Evolutionary conservation across 1,140 invertebrate species (phyloP), one percentile per base, ranked within the genome.

Genomic region (Trichonephila clavipes): DNA sequence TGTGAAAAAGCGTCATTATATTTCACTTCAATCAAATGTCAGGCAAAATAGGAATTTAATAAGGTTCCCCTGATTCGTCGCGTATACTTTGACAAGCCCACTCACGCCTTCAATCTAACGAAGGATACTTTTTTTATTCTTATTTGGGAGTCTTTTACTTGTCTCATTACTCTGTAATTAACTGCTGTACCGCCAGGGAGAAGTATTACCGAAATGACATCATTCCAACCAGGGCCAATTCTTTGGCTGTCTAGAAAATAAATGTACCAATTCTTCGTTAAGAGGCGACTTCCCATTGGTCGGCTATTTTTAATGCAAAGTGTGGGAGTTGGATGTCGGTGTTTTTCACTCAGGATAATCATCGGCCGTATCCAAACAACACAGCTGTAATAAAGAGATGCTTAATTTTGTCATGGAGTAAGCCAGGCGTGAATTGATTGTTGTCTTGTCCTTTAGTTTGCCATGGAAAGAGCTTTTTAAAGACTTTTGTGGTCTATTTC

Each of bases 161-260:
- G 69, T 82, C 77, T 82, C 89, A 90, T 90, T 90, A 82, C 89
- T 61, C 58, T 90, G 89, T 90, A 90, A 90, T 90, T 90, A 90
- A 34, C 69, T 51, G 72, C 21, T 51, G 72, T 40, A 61, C 77
- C 66, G 69, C 58, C 44, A 10, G 58, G n/a, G 24, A 34, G 58
- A 34, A 28, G 59, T 62, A 34, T 61, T 87, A 24, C 28, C 4
- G 18, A 24, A 72, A 69, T 90, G 89, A 90, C 89, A 82, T 81
- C 69, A 61, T 58, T 24, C 44, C 44, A 40, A 85, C 21, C 10
- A 21, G 58, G 85, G 59, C 58, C 34, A 40, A 87, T 28, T 61
- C 34, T 21, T 64, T 62, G 59, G 86, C 24, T 88, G 86, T 62
- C 59, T 34, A 62, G 61, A 34, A 40, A 64, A 58, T 88, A 40